Percentiles rank a stretch among this genome's conserved stretches.
These are phyloP conservation scores for Heliangelus exortis DNA, from an alignment of 2,797 vertebrate genomes.

Conservation along the genomic window DNA sequence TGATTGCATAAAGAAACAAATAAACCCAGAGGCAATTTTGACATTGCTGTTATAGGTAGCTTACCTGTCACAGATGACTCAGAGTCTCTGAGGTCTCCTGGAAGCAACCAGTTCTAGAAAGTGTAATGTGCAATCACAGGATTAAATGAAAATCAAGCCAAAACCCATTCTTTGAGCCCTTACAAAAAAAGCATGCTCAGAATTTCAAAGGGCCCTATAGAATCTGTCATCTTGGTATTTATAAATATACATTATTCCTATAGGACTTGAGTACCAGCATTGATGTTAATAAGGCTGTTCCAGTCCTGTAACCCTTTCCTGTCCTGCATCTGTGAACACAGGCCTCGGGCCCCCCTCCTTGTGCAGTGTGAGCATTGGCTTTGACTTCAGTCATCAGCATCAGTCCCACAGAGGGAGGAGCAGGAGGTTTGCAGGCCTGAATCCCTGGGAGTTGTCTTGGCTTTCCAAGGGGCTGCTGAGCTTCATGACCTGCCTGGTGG, in stretches of 20 bases:
- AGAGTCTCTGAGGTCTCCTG: constrained; percentile 79
- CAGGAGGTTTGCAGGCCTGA: not conserved
- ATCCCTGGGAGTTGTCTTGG: not conserved
- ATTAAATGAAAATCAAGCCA: constrained; percentile 66
- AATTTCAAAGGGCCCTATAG: constrained; percentile 59
- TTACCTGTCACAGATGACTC: constrained; percentile 86
- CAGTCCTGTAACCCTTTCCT: constrained; percentile 34
- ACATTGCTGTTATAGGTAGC: constrained; percentile 17
- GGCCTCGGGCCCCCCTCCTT: not conserved
- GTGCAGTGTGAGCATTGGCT: not conserved
- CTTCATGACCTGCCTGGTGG: not conserved
- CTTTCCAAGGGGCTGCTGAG: not conserved
- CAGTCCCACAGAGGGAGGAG: not conserved
- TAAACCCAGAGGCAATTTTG: constrained; percentile 47
- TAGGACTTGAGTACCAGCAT: constrained; percentile 5
- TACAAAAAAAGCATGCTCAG: not conserved
- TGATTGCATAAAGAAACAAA: constrained; percentile 70
- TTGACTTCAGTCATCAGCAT: not conserved
- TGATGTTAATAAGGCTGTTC: constrained; percentile 37
- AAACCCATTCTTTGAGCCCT: constrained; percentile 37
- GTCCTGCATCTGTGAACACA: not conserved
- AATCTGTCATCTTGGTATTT: constrained; percentile 43
- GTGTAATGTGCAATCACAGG: constrained; percentile 35
- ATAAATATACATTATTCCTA: constrained; percentile 59
- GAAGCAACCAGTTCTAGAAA: constrained; percentile 80